phyloP scores from a whole-genome alignment of 2,888 invertebrate species.

The Patella caerulea region DNA sequence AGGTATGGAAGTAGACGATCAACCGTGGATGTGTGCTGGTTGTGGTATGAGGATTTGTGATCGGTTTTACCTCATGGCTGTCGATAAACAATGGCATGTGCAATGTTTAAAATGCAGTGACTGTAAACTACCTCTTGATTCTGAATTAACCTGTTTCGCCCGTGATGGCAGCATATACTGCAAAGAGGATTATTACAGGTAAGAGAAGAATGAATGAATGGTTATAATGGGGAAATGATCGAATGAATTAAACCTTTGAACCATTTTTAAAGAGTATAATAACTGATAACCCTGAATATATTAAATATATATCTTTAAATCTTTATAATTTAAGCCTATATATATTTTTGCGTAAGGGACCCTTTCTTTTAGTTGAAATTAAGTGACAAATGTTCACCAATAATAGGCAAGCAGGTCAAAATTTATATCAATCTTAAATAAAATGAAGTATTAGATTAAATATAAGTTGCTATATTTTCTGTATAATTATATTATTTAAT shows the following conservation, averaged over 20 bases:
- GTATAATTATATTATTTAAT: no score
- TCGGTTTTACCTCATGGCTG: conserved; percentile 88
- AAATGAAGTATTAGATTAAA: no score
- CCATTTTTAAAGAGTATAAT: no score
- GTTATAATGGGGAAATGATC: not conserved
- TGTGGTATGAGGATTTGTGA: conserved; percentile 90
- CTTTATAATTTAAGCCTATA: no score
- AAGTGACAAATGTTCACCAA: no score
- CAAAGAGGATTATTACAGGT: conserved; percentile 97
- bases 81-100: conserved; percentile 94
- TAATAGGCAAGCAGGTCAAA: no score
- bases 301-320: no score
- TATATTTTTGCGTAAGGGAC: no score
- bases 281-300: no score
- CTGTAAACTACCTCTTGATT: conserved; percentile 89
- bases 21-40: conserved; percentile 80
- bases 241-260: not conserved
- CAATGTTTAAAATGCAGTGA: conserved; percentile 89
- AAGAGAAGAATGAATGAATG: conserved; percentile 69
- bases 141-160: conserved; percentile 92
- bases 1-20: conserved; percentile 29
- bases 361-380: no score
- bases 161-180: conserved; percentile 94
- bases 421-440: no score
- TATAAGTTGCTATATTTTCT: no score